These are phyloP conservation scores for Cydia amplana DNA, from an alignment of 1,140 invertebrate species.

Conservation along the genomic window DNA sequence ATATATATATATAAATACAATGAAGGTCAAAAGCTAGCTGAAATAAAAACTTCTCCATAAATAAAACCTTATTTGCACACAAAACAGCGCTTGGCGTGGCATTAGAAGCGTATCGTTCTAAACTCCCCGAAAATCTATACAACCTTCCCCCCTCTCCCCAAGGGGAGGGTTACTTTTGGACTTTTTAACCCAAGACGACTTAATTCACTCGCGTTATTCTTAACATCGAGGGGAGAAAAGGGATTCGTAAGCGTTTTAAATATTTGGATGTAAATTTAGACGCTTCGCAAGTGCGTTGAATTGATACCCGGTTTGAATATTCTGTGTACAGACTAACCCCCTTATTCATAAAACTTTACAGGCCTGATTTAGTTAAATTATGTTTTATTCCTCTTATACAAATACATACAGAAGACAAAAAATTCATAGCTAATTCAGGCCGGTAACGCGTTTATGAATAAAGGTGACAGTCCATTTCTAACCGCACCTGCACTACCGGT, in stretches of 20 bases:
- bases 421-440: too few species aligned
- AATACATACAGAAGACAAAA: too few species aligned
- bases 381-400: too few species aligned
- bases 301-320: neutral
- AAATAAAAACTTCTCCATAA: neutral
- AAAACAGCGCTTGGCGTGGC: neutral
- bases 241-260: conserved; percentile 18
- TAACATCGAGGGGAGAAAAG: conserved; percentile 18
- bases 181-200: conserved; percentile 34
- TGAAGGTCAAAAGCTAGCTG: neutral
- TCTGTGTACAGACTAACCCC: neutral
- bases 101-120: conserved; percentile 17
- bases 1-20: too few species aligned
- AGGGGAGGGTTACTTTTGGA: conserved; percentile 30
- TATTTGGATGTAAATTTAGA: conserved; percentile 11
- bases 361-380: too few species aligned
- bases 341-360: too few species aligned
- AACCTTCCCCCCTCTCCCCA: conserved; percentile 11
- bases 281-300: neutral
- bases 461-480: too few species aligned
- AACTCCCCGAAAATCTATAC: conserved; percentile 35
- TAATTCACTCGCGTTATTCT: conserved; percentile 29
- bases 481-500: too few species aligned
- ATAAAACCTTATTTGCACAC: neutral
- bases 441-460: too few species aligned